Evolutionary conservation across 2,888 invertebrate species (phyloP), one percentile per base, ranked within the genome.

Genomic region (Plebejus melissa): DNA sequence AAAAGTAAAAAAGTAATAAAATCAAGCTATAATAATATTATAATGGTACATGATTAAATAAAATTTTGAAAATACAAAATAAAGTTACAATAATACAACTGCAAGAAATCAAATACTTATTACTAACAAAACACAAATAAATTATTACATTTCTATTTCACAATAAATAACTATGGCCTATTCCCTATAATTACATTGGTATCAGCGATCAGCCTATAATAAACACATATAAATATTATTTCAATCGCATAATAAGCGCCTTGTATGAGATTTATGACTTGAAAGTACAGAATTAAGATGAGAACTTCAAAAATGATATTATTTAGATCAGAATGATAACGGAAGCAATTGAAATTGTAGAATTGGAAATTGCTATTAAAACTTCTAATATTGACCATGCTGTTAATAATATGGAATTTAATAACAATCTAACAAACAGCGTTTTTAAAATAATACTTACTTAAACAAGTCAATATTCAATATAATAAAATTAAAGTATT

Each of bases 151-250:
- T 32, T 54, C 50, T 54, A 54, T 72, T 72, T 72, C 54, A 28
- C 32, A 54, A 72, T 72, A 70, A 70, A 41, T 9, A 70, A 41
- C 41, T 41, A 54, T 13, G 72, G 13, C 13, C 54, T 54, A 41
- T n/a, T 70, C 54, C 16, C 28, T 72, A 72, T 54, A 72, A 72
- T 72, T 72, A 72, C 50, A 50, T 50, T 72, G 72, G 72, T 71
- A 50, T 54, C 50, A 13, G 57, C 36, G 50, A 50, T 54, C 50
- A 13, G 57, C 54, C 75, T 70, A 75, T 75, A 70, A 75, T 75
- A 75, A 75, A 70, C 28, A 75, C 75, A 70, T 70, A 75, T 75
- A 75, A 75, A 75, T 75, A 75, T 75, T 75, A 57, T 57, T 72
- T 36, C 70, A 75, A 41, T 75, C 69, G 38, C 16, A 70, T 75